Evolutionary conservation across 2,797 vertebrate genomes (phyloP), one percentile per base, ranked within the genome.

Genomic region (Chromobotia macracanthus): DNA sequence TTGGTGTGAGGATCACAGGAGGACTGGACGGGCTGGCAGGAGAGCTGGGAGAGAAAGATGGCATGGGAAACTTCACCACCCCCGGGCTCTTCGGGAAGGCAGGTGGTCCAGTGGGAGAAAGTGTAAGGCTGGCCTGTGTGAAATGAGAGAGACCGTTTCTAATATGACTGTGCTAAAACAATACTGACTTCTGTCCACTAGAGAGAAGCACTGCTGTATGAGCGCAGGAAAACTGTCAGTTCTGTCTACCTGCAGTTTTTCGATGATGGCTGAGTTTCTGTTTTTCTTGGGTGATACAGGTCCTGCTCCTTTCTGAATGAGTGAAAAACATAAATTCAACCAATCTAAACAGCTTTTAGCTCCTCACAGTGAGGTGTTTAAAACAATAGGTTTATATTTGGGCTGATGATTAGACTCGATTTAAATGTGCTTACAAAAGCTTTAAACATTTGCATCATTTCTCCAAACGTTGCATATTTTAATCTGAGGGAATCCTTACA

Each of bases 201-300:
- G 88, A 71, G 82, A 46, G 79, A 53, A 72, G 64, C 83, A 74
- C 25, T 75, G 31, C 9, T 60, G 12, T 18, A 28, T 68, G 9
- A 61, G 13, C 13, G 35, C 23, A 8, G 12, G 3, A 41, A 77
- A 50, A 16, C 6, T 18, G 16, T 2, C 25, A 13, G 16, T 28
- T 3, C 35, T 0, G 80, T 89, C 87, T 79, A 93, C 93, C 92
- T 94, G 92, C 19, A 94, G 89, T 83, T 93, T 93, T 84, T 94
- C 92, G 7, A 94, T 92, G 23, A 93, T 89, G 44, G 90, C 91
- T 0, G 93, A 92, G 89, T 92, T 93, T 78, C 91, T 90, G 72
- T 90, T 92, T 44, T 80, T 80, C 84, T 89, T 90, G 28, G 86
- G 16, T 69, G 80, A n/a, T 85, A 87, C 11, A 1, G 76, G 78